Evolutionary conservation across 2,888 invertebrate species (phyloP).

Genomic region (Hoplodrina ambigua): DNA sequence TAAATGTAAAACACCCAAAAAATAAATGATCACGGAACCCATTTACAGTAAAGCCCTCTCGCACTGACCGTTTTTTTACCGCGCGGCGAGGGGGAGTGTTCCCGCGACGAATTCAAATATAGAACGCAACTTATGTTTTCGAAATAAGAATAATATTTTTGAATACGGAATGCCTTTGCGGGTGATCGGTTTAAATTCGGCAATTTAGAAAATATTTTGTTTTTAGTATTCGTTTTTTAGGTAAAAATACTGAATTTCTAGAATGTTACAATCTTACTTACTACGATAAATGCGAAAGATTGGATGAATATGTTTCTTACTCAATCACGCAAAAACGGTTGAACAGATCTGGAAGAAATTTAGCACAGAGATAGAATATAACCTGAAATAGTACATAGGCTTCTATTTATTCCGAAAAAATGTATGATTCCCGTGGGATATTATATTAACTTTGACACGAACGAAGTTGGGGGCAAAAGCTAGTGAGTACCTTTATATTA

Average conservation of each 20-base stretch:
- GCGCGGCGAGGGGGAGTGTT: conserved; percentile 78
- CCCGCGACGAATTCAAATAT: conserved; percentile 87
- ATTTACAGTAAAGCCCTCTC: conserved; percentile 33
- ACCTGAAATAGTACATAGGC: no score
- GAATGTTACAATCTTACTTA: no score
- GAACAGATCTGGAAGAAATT: no score
- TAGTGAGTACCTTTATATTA: no score
- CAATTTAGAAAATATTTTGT: conserved; percentile 47
- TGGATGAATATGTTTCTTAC: no score
- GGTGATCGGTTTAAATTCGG: conserved; percentile 77
- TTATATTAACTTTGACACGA: no score
- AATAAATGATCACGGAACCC: conserved; percentile 52
- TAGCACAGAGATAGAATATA: no score
- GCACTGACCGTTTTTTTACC: conserved; percentile 68
- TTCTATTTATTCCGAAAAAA: no score
- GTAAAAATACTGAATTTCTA: background rate
- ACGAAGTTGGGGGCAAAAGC: no score
- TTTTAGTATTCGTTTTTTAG: conserved; percentile 6
- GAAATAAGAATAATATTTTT: conserved; percentile 80
- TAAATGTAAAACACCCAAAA: conserved; percentile 2
- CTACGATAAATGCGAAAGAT: no score
- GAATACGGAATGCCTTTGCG: conserved; percentile 85
- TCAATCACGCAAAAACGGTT: no score
- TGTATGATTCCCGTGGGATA: no score
- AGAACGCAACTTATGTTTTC: conserved; percentile 81